These are phyloP conservation scores for Misgurnus mizolepis DNA, from an alignment of 2,113 vertebrate genomes.

Conservation along the genomic window DNA sequence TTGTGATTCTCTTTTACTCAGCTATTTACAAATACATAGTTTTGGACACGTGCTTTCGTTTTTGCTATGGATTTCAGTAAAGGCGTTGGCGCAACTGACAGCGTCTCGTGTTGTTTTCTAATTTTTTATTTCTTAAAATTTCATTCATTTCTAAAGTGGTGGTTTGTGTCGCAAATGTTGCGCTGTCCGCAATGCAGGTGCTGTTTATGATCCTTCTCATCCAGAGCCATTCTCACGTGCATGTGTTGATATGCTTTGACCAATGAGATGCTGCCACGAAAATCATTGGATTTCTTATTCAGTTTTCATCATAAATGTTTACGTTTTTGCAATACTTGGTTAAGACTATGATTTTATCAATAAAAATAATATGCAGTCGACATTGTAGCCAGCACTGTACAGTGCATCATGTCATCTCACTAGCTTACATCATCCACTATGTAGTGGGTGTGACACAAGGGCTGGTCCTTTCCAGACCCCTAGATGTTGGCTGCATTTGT, in stretches of 20 bases:
- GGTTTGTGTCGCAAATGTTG: slow-evolving; percentile 31
- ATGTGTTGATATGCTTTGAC: slow-evolving; percentile 30
- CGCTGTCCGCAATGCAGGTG: slow-evolving; percentile 81
- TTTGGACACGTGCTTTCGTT: not conserved
- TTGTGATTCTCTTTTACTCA: not conserved
- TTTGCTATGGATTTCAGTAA: not conserved
- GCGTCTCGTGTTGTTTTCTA: not conserved
- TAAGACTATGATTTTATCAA: not conserved
- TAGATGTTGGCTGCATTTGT: slow-evolving; percentile 13
- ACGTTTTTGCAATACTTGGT: not conserved
- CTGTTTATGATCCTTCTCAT: slow-evolving; percentile 53
- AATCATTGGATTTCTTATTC: not conserved
- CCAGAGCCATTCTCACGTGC: slow-evolving; percentile 5
- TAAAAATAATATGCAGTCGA: not conserved
- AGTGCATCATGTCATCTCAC: slow-evolving; percentile 1
- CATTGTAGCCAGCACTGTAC: not conserved
- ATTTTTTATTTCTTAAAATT: not conserved
- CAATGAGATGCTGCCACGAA: slow-evolving; percentile 34
- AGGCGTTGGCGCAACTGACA: not conserved
- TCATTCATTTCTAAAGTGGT: not conserved
- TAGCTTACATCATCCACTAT: slow-evolving; percentile 23
- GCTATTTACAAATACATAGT: not conserved
- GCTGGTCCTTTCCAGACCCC: slow-evolving; percentile 1
- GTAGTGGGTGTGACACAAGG: slow-evolving; percentile 18
- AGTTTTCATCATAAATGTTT: not conserved